These are phyloP conservation scores for Drosophila tsacasi DNA, from an alignment of 1,140 invertebrate species.

Conservation along the genomic window DNA sequence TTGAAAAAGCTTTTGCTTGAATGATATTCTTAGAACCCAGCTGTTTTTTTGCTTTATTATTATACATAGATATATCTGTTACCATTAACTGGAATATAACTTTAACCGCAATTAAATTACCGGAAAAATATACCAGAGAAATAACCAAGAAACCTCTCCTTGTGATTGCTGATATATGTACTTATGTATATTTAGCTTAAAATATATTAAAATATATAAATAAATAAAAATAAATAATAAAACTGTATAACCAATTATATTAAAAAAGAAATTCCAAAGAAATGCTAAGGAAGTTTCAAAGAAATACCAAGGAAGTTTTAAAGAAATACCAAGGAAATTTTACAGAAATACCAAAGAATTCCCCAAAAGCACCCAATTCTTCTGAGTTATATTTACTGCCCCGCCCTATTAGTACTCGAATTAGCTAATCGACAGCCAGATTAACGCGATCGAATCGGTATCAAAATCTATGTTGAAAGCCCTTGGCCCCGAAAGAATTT, in stretches of 20 bases:
- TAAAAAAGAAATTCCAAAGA: not conserved
- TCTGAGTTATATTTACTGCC: not conserved
- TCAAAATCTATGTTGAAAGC: not conserved
- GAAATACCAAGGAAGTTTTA: not conserved
- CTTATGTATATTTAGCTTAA: too few species aligned
- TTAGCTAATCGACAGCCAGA: not conserved
- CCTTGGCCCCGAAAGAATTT: constrained; percentile 18
- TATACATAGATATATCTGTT: too few species aligned
- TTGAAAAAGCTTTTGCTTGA: not conserved
- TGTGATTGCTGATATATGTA: too few species aligned
- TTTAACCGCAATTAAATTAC: too few species aligned
- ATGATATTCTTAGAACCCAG: not conserved
- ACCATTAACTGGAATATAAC: too few species aligned
- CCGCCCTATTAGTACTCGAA: not conserved
- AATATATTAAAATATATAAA: too few species aligned
- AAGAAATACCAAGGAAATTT: not conserved
- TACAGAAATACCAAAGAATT: not conserved
- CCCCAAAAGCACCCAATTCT: not conserved
- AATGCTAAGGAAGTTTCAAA: not conserved
- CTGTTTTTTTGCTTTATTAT: not conserved
- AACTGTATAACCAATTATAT: not conserved
- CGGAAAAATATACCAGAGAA: too few species aligned
- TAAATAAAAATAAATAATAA: too few species aligned
- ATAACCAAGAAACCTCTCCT: too few species aligned
- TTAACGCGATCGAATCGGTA: not conserved